Evolutionary conservation across 2,888 invertebrate genomes (phyloP).

Genomic region (Tribolium freemani): DNA sequence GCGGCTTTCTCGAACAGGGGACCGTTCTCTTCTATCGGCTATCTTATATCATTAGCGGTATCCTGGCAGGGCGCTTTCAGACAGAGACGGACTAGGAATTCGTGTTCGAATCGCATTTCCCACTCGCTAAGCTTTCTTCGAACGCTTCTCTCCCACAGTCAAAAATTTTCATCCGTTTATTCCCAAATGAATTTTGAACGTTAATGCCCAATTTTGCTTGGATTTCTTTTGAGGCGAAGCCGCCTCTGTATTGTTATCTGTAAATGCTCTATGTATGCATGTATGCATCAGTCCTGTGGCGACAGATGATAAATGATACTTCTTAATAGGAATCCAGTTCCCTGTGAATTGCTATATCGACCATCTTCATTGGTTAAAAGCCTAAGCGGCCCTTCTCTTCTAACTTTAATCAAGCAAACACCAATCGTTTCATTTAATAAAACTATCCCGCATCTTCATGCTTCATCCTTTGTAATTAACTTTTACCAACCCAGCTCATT

Average conservation of each 20-base stretch:
- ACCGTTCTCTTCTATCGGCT: constrained; percentile 55
- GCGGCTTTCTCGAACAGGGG: constrained; percentile 53
- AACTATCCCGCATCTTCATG: constrained; percentile 41
- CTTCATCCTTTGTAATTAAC: constrained; percentile 31
- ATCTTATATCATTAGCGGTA: constrained; percentile 63
- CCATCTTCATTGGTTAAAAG: constrained; percentile 65
- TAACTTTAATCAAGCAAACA: constrained; percentile 60
- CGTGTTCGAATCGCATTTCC: neutral
- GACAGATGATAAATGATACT: constrained; percentile 68
- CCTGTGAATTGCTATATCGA: constrained; percentile 65
- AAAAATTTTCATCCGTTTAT: neutral
- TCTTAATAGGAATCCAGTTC: constrained; percentile 67
- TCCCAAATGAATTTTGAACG: neutral
- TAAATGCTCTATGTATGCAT: constrained; percentile 57
- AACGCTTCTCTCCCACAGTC: neutral
- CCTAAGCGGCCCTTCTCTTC: constrained; percentile 57
- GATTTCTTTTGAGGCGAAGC: constrained; percentile 40
- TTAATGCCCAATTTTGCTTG: constrained; percentile 11
- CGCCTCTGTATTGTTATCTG: constrained; percentile 57
- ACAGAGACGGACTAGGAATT: constrained; percentile 50
- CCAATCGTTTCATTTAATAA: constrained; percentile 48
- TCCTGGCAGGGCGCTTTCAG: constrained; percentile 57
- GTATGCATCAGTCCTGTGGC: constrained; percentile 61
- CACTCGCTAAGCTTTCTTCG: neutral
- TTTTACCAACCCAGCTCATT: constrained; percentile 26